Base-by-base conservation (phyloP, 2,888 invertebrate species). In the Eupelmus urozonus region DNA sequence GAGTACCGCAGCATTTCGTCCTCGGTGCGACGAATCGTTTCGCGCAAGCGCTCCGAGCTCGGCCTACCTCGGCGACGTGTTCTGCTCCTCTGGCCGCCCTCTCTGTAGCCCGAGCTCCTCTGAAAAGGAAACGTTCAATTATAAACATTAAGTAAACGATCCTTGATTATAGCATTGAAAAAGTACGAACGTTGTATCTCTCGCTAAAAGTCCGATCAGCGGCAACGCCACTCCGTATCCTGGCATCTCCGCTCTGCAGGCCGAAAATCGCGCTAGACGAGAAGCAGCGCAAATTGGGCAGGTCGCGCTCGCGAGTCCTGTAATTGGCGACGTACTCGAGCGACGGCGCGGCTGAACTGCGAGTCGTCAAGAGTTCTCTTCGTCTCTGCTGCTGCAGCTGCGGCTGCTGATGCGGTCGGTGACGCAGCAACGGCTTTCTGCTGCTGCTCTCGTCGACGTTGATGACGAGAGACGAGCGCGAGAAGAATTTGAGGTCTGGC, bases 301-400 rank as follows among this genome's bases (percentile, higher is more conserved):
- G 3, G 23, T 2, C 34, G 16, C 16, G 4, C 1, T 16, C 40
- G 1, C 16, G 13, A 34, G n/a, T 16, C 18, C 4, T 45, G 25
- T 70, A 77, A 16, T 45, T 65, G 11, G 76, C 79, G 1, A 76
- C 42, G 18, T 73, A 73, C 20, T 80, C 79, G 13, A 77, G 59
- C 11, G 76, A 69, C 9, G 63, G 76, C 9, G 16, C 29, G 0
- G 51, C 11, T 55, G 1, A 27, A 7, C 16, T 27, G n/a, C n/a
- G n/a, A 9, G 9, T 11, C 2, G 7, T 57, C 45, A 16, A 4
- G 1, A 2, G 42, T 42, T 42, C 7, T 1, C 45, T 25, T n/a
- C n/a, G n/a, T n/a, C n/a, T n/a, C n/a, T n/a, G n/a, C 3, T 25
- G 25, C 16, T 9, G 75, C 18, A 20, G 20, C 16, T 3, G 34